These are phyloP conservation scores for Strigamia maritima DNA, from an alignment of 2,888 invertebrate genomes.

Conservation along the genomic window DNA sequence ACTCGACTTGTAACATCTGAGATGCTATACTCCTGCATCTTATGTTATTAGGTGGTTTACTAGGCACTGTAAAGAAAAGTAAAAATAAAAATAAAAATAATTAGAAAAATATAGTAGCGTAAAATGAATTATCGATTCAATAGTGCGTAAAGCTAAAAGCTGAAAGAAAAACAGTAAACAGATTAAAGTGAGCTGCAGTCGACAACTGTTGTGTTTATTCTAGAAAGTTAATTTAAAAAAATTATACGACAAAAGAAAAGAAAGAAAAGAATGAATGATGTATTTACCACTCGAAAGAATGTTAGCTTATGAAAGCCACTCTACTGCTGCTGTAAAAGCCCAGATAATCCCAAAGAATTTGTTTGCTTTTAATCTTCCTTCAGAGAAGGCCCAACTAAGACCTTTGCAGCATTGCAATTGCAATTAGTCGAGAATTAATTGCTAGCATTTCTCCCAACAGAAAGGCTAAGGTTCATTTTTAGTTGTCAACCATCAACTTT, in stretches of 20 bases:
- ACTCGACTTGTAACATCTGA: slow-evolving; percentile 52
- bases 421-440: slow-evolving; percentile 34
- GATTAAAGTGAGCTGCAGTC: background rate
- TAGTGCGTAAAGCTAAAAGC: background rate
- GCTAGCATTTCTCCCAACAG: slow-evolving; percentile 29
- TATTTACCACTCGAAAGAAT: slow-evolving; percentile 16
- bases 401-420: slow-evolving; percentile 18
- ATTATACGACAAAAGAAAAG: background rate
- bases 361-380: slow-evolving; percentile 31
- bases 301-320: slow-evolving; percentile 4
- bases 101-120: background rate
- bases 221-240: slow-evolving; percentile 25
- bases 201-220: background rate
- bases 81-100: background rate
- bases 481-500: slow-evolving; percentile 26
- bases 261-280: background rate
- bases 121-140: background rate
- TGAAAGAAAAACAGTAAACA: slow-evolving; percentile 18
- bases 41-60: slow-evolving; percentile 53
- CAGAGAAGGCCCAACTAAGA: slow-evolving; percentile 25
- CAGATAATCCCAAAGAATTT: slow-evolving; percentile 32
- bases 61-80: slow-evolving; percentile 51
- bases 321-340: slow-evolving; percentile 28
- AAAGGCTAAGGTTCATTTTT: slow-evolving; percentile 21
- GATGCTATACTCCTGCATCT: slow-evolving; percentile 52